Evolutionary conservation across 2,113 vertebrate genomes (phyloP).

Genomic region (Halichoeres trimaculatus): DNA sequence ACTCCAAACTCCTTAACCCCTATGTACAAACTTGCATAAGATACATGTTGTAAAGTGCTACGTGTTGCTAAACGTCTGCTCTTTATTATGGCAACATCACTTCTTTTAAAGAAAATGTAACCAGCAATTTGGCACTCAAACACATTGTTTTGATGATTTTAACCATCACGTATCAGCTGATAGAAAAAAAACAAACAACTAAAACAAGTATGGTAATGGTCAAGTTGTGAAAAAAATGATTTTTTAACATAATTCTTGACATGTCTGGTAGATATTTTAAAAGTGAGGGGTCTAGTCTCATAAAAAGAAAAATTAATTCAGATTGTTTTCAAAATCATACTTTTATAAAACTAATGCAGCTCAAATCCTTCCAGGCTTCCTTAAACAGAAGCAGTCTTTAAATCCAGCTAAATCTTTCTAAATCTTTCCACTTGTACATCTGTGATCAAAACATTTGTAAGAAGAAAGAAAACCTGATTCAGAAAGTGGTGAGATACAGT

Average conservation of each 20-base stretch:
- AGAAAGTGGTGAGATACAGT: not conserved
- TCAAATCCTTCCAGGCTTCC: not conserved
- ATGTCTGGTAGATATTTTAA: not conserved
- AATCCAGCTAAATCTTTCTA: not conserved
- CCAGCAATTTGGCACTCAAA: slow-evolving; percentile 25
- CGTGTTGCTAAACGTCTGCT: slow-evolving; percentile 51
- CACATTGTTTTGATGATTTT: no score
- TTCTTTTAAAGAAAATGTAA: slow-evolving; percentile 48
- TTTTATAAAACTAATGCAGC: not conserved
- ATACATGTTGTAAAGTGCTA: slow-evolving; percentile 78
- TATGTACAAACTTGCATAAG: slow-evolving; percentile 48
- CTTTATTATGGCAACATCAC: slow-evolving; percentile 11
- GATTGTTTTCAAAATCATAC: not conserved
- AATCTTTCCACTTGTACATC: no score
- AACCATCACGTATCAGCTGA: no score
- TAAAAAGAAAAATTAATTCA: not conserved
- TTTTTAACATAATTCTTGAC: not conserved
- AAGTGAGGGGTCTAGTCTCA: no score
- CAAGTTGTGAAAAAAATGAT: no score
- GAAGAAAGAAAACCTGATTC: not conserved
- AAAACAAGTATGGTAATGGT: no score
- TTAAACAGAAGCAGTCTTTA: not conserved
- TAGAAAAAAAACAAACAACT: not conserved
- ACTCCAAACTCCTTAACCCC: not conserved
- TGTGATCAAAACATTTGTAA: not conserved